Percentiles rank a stretch among this genome's conserved stretches.
Evolutionary conservation across 1,140 invertebrate genomes (phyloP).

Genomic region (Neodiprion pinetum): DNA sequence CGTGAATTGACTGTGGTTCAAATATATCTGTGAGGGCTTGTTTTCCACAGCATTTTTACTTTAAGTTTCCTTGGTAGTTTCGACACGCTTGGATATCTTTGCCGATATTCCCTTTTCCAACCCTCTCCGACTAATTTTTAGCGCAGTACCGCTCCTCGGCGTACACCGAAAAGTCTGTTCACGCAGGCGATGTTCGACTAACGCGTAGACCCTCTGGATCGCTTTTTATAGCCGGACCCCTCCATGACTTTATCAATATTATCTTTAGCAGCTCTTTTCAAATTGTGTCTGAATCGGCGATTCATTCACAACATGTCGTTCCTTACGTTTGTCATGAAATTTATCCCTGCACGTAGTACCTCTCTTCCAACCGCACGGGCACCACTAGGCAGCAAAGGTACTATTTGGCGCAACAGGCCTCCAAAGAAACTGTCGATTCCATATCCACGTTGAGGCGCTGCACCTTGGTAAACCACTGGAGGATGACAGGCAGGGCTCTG

Average conservation of each 20-base stretch:
- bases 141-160: too few species aligned
- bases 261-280: background rate
- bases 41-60: background rate
- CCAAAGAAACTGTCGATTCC: background rate
- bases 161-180: background rate
- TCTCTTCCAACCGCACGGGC: background rate
- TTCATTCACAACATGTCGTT: background rate
- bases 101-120: too few species aligned
- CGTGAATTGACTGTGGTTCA: background rate
- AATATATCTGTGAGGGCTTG: conserved; percentile 18
- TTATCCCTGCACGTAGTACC: background rate
- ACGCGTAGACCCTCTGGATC: background rate
- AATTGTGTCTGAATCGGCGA: background rate
- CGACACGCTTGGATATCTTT: background rate
- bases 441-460: background rate
- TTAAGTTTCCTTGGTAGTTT: background rate
- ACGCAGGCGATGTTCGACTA: background rate
- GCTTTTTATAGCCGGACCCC: background rate
- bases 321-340: background rate
- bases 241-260: background rate
- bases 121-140: too few species aligned
- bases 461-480: background rate
- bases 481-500: too few species aligned
- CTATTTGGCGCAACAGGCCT: background rate
- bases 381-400: background rate